These are phyloP conservation scores for Cichladusa arquata DNA, from an alignment of 2,113 vertebrate genomes.

Conservation along the genomic window DNA sequence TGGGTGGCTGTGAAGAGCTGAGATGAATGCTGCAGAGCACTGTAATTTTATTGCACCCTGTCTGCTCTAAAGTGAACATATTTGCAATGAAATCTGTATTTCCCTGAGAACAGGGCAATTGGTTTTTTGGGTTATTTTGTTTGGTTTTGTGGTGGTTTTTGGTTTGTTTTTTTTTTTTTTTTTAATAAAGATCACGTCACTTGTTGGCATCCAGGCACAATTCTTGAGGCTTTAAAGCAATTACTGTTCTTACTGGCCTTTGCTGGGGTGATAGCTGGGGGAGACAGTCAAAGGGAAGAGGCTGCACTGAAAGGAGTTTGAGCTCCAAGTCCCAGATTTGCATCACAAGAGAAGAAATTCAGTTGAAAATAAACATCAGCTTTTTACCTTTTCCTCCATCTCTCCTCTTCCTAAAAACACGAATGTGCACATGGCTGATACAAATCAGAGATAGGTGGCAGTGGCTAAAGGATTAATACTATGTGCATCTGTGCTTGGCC, in stretches of 20 bases:
- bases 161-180: not conserved
- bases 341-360: not conserved
- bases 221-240: slow-evolving; percentile 4
- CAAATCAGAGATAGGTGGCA: not conserved
- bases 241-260: not conserved
- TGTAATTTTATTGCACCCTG: slow-evolving; percentile 51
- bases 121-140: not conserved
- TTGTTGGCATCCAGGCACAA: slow-evolving; percentile 36
- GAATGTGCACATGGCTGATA: not conserved
- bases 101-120: not conserved
- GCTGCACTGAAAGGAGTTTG: not conserved
- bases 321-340: not conserved
- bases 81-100: slow-evolving; percentile 62
- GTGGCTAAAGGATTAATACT: not conserved
- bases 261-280: not conserved
- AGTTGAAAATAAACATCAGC: not conserved
- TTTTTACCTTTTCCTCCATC: not conserved
- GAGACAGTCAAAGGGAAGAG: not conserved
- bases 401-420: not conserved
- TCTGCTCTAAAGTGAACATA: slow-evolving; percentile 17
- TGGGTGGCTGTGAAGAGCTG: slow-evolving; percentile 52
- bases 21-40: slow-evolving; percentile 49
- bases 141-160: not conserved
- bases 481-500: not conserved
- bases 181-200: slow-evolving; percentile 10